Percentiles rank a stretch among this genome's conserved stretches.
These are phyloP conservation scores for Struthio camelus DNA, from an alignment of 2,113 vertebrate genomes.

Conservation along the genomic window DNA sequence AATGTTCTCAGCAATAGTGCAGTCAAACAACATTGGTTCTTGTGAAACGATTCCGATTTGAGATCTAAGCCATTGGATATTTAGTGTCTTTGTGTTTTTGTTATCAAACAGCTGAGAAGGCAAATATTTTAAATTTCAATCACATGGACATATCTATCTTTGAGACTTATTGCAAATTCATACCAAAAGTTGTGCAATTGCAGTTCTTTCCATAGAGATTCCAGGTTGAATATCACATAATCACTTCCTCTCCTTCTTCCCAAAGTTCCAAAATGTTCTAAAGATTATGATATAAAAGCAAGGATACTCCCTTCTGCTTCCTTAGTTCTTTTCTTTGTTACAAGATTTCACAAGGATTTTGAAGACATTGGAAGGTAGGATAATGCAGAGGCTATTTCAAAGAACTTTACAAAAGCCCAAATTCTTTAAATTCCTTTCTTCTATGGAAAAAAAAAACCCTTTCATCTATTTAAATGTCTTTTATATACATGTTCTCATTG, in stretches of 20 bases:
- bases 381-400: neutral
- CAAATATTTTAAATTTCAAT: neutral
- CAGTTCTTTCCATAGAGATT: neutral
- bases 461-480: neutral
- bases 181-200: neutral
- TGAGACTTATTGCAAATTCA: neutral
- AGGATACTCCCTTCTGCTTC: neutral
- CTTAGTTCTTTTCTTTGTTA: neutral
- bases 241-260: neutral
- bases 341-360: neutral
- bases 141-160: neutral
- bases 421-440: neutral
- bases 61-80: slow-evolving; percentile 87
- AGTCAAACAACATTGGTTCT: slow-evolving; percentile 93
- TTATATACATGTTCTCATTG: neutral
- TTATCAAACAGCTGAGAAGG: slow-evolving; percentile 52
- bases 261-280: neutral
- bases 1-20: slow-evolving; percentile 91
- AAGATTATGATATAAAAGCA: neutral
- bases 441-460: neutral
- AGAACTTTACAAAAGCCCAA: no score
- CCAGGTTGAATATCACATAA: neutral
- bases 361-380: neutral
- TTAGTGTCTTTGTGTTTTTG: slow-evolving; percentile 9
- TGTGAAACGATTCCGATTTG: slow-evolving; percentile 95